Percentiles rank a stretch among this genome's conserved stretches.
Conservation (phyloP, 2,888 invertebrate genomes). For the Vannuccia rotundouncinata region DNA sequence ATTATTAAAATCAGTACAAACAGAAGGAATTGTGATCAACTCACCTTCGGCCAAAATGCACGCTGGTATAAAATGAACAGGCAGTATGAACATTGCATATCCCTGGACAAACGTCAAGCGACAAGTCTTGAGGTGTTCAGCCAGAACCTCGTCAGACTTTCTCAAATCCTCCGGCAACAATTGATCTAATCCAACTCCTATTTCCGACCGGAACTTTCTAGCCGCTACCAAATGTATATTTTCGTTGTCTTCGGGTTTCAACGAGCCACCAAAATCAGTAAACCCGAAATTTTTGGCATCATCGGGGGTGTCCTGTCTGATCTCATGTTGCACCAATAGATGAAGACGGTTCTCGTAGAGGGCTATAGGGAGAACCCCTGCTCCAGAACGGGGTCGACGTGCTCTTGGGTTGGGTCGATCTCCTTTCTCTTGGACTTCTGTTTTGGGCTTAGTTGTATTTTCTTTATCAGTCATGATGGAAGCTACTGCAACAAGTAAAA, state of each 20-base stretch:
- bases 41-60: neutral
- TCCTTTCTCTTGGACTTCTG: neutral
- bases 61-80: neutral
- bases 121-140: neutral
- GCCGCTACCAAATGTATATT: neutral
- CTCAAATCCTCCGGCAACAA: slow-evolving; percentile 9
- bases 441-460: neutral
- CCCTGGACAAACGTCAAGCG: neutral
- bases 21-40: too few species aligned
- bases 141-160: neutral
- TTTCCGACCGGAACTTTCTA: neutral
- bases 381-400: neutral
- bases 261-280: slow-evolving; percentile 9
- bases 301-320: neutral
- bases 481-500: neutral
- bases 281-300: neutral
- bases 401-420: neutral
- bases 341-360: neutral
- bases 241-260: slow-evolving; percentile 3
- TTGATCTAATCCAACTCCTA: neutral
- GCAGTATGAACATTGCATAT: neutral
- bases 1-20: too few species aligned
- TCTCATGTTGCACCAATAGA: slow-evolving; percentile 11
- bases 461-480: neutral
- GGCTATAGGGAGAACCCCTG: neutral